Base-by-base conservation (phyloP, 2,888 invertebrate species). In the Melanophora roralis region DNA sequence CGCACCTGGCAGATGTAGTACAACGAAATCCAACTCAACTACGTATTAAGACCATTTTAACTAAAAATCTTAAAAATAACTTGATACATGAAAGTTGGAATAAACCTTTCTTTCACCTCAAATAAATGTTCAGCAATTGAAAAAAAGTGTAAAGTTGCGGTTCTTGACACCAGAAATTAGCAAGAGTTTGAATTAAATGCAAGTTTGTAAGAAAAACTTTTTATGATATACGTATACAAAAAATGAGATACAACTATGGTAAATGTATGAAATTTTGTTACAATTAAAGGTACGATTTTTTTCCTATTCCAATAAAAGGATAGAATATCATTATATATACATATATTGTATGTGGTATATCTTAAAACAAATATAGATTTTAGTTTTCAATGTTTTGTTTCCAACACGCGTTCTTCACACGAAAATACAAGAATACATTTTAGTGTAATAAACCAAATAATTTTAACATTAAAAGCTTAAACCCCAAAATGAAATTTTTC, bases 11-110 rank as follows among this genome's bases (percentile, higher is more conserved):
- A n/a, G n/a, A n/a, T n/a, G 45, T 49, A 65, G 27, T 75, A 67
- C 64, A 72, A 76, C 75, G 51, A 64, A 80, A 55, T 67, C 65
- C 53, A 38, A 65, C 62, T 79, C 71, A 68, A 75, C 34, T 47
- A 74, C n/a, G 14, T 47, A 7, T 45, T 21, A 45, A 47, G 36
- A 64, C 19, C 53, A 11, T 62, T 21, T 32, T 34, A n/a, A 36
- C 40, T 59, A 36, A 67, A 64, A 60, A 21, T 68, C 53, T 68
- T 74, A 60, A 60, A 59, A 68, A 55, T 69, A 57, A 40, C 57
- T 16, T 40, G 65, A n/a, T 68, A 55, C 36, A 45, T n/a, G 4
- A 40, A 27, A 27, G 27, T 27, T 27, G 27, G 16, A 55, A 45
- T 19, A 21, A 55, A 38, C 16, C 59, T 7, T 34, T 27, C 53